phyloP scores from a whole-genome alignment of 1,140 invertebrate species.

The Drosophila bifasciata region DNA sequence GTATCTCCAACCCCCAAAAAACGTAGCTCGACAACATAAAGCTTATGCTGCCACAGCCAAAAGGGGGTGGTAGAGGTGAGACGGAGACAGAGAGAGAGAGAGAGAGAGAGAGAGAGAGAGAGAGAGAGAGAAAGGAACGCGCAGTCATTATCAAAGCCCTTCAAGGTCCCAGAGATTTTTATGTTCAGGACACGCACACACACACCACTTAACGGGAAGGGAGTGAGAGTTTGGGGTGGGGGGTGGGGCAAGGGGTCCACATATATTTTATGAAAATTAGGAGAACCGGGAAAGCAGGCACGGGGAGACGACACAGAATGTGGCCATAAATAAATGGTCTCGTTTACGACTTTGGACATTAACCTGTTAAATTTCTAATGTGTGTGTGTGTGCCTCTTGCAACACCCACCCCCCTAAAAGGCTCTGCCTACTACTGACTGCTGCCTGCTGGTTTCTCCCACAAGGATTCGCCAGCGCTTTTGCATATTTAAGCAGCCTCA shows the following conservation, averaged over 20 bases:
- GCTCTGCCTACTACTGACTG: constrained; percentile 4
- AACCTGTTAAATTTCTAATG: constrained; percentile 83
- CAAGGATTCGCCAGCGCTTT: constrained; percentile 63
- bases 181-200: constrained; percentile 64
- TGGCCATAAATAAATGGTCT: constrained; percentile 81
- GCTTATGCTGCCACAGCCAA: constrained; percentile 49
- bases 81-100: background rate
- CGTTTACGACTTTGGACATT: constrained; percentile 83
- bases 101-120: background rate
- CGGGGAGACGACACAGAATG: constrained; percentile 50
- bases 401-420: background rate
- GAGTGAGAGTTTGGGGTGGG: background rate
- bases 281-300: constrained; percentile 35
- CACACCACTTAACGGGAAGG: background rate
- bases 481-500: constrained; percentile 79
- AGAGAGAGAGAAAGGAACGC: background rate
- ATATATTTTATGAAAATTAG: constrained; percentile 77
- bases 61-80: constrained; percentile 39
- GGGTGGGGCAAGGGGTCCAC: background rate
- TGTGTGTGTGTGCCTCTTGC: constrained; percentile 55
- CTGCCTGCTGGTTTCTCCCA: constrained; percentile 53
- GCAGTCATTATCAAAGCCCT: constrained; percentile 76
- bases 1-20: constrained; percentile 47
- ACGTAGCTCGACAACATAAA: constrained; percentile 57
- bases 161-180: constrained; percentile 72